phyloP scores from a whole-genome alignment of 2,797 vertebrate genomes.

The Neostethus bicornis region DNA sequence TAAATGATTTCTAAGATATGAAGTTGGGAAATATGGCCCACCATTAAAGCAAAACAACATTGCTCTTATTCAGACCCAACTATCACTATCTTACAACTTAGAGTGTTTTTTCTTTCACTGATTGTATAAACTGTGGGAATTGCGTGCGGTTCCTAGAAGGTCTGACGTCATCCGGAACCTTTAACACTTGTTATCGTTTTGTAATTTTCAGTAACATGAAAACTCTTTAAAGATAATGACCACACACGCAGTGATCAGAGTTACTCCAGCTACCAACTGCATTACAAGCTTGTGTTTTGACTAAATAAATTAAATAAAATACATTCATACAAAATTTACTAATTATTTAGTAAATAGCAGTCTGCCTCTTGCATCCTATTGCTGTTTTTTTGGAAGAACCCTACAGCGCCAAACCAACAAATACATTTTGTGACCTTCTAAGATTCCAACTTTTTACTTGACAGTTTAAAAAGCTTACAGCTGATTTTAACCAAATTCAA shows the following conservation, averaged over 20 bases:
- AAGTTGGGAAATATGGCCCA: slow-evolving; percentile 57
- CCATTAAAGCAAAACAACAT: slow-evolving; percentile 54
- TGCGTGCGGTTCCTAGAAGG: slow-evolving; percentile 51
- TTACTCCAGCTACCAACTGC: slow-evolving; percentile 37
- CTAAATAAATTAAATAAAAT: slow-evolving; percentile 49
- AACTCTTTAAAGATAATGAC: slow-evolving; percentile 55
- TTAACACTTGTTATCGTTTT: slow-evolving; percentile 57
- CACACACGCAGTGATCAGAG: slow-evolving; percentile 36
- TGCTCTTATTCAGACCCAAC: slow-evolving; percentile 21
- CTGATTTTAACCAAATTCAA: too few species aligned
- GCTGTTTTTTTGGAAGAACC: not conserved
- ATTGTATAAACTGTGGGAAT: slow-evolving; percentile 45
- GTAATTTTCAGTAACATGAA: slow-evolving; percentile 55
- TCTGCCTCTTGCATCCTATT: not conserved
- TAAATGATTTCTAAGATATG: slow-evolving; percentile 56
- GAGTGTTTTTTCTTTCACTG: slow-evolving; percentile 16
- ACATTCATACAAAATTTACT: slow-evolving; percentile 26
- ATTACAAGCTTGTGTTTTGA: slow-evolving; percentile 20
- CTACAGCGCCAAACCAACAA: not conserved
- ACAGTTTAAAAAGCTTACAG: too few species aligned
- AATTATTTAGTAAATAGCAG: not conserved
- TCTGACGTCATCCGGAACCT: slow-evolving; percentile 68
- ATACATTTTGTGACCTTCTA: not conserved
- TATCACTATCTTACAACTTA: slow-evolving; percentile 42
- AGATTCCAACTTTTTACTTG: not conserved